Base-by-base conservation (phyloP, 2,888 invertebrate species). In the Busseola fusca region DNA sequence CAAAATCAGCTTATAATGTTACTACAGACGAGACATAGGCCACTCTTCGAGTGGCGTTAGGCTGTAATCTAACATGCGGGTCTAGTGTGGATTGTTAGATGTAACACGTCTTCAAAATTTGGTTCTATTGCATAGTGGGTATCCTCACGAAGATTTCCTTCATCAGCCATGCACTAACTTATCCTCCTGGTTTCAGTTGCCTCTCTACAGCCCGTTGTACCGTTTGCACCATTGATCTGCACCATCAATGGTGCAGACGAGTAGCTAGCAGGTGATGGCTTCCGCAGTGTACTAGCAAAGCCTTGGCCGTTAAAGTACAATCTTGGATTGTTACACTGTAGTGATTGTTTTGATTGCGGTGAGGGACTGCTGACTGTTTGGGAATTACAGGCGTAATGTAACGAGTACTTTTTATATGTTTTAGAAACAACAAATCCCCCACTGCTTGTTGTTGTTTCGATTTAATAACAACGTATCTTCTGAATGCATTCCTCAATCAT, bases 391-490 rank as follows among this genome's bases (percentile, higher is more conserved):
- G 9, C 21, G 34, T 64, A 3, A 25, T 18, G 21, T 21, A 67
- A 34, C 25, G 9, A 34, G 16, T n/a, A 40, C 14, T 21, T 66
- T 25, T 45, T 52, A 14, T 18, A 45, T 34, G 16, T 27, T 16
- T 18, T 34, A 27, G 56, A 70, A 67, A 57, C 54, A 40, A 60
- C 18, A 40, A 62, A 21, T 56, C 14, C n/a, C 54, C 60, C 0
- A 40, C 21, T 25, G 30, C 1, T 40, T 30, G 40, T 72, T 56
- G 1, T 45, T 45, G 27, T 60, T 54, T 27, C 48, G 1, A 30
- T 48, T 18, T 0, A 18, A 71, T 56, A 30, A 56, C 3, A 62
- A 56, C 1, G 21, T 48, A 50, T 50, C 10, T 50, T 57, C 7
- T n/a, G 7, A 25, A 64, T 6, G 16, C 18, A 42, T 21, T 42